phyloP scores from a whole-genome alignment of 2,797 vertebrate genomes.

The Pseudomugil tenellus region DNA sequence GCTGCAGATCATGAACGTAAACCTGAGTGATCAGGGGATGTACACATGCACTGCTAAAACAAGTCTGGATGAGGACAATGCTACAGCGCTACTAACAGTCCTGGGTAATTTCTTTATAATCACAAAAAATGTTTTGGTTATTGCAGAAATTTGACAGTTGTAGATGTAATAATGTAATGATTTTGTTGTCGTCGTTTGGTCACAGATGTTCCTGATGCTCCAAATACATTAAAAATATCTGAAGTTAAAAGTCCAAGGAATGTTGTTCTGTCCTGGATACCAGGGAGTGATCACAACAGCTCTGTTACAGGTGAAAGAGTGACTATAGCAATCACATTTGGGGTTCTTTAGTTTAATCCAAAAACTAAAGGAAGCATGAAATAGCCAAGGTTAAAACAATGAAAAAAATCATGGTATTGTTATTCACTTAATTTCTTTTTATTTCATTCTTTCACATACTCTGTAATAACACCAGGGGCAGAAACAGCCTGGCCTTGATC shows the following conservation, averaged over 20 bases:
- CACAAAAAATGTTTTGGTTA: not conserved
- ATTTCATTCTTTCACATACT: not conserved
- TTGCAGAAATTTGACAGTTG: not conserved
- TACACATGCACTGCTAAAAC: constrained; percentile 89
- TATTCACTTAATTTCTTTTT: not conserved
- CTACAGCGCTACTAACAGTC: constrained; percentile 82
- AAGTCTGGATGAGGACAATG: constrained; percentile 81
- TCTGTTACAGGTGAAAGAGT: constrained; percentile 84
- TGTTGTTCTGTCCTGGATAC: constrained; percentile 85
- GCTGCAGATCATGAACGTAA: constrained; percentile 88
- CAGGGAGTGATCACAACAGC: constrained; percentile 88
- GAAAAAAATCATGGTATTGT: not conserved
- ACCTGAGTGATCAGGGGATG: constrained; percentile 84
- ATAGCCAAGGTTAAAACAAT: not conserved
- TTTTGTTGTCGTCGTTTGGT: constrained; percentile 29
- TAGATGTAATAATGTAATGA: not conserved
- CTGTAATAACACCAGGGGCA: not conserved
- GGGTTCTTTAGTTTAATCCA: not conserved
- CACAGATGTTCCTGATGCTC: constrained; percentile 90
- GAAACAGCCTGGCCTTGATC: not conserved
- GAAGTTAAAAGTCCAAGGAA: constrained; percentile 80
- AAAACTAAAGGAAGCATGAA: not conserved
- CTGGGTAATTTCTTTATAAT: constrained; percentile 82
- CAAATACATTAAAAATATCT: constrained; percentile 80
- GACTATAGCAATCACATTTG: not conserved